Base-by-base conservation (phyloP, 2,113 vertebrate species). In the Phalacrocorax brasilianus region DNA sequence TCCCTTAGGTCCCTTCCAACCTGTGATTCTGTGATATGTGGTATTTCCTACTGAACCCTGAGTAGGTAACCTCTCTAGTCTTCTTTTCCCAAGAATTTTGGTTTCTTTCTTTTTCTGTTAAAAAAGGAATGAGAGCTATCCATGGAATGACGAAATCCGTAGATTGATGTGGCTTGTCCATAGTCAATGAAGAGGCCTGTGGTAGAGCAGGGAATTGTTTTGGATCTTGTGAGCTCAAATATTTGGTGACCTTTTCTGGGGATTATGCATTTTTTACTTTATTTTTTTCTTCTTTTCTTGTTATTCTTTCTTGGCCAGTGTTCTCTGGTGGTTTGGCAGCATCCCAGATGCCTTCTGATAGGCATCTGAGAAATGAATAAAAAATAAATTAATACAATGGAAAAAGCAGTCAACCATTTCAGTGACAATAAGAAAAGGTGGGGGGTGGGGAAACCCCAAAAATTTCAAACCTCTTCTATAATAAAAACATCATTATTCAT, bases 351-450 rank as follows among this genome's bases (percentile, higher is more conserved):
- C 38, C 16, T 75, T 89, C 55, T 90, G 90, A 83, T 40, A 67
- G 75, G 53, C 59, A 74, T 67, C 47, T 86, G 56, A 90, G 78
- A 91, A 80, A 38, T 55, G 33, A 88, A 77, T 88, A 38, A 83
- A 83, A 85, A 88, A 86, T 77, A 63, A 92, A 89, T 89, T 78
- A 95, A 90, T 91, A 63, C 52, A 74, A 61, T 56, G 30, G 55
- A 81, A 95, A 88, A 91, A 93, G 26, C 82, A 93, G 55, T 71
- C 85, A 91, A 12, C 23, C 44, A 26, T 84, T 88, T 95, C 88
- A 63, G 15, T 65, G 72, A 78, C 76, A 75, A 59, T 71, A 87
- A 81, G 63, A 75, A 85, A 93, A 93, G 63, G 68, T 16, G 26
- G 23, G 18, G 5, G 8, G 2, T 1, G 8, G 2, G 8, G 32